Evolutionary conservation across 1,140 invertebrate genomes (phyloP).

Genomic region (Sesamia nonagrioides): DNA sequence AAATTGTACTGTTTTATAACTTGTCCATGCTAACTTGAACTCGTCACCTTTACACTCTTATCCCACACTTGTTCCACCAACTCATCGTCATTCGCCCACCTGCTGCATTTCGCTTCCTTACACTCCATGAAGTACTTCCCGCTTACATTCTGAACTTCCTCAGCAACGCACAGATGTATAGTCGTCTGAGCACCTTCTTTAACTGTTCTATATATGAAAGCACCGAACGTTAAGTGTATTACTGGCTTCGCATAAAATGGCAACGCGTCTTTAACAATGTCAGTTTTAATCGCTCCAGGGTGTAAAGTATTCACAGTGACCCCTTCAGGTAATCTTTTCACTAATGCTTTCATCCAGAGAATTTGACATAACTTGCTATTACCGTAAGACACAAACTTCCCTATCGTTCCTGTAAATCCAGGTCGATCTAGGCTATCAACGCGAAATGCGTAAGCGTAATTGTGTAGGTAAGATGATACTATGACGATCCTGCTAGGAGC

Average conservation of each 20-base stretch:
- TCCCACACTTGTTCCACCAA: constrained; percentile 69
- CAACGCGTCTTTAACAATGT: constrained; percentile 83
- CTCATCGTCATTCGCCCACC: constrained; percentile 57
- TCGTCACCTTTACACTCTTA: constrained; percentile 54
- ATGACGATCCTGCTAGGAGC: constrained; percentile 90
- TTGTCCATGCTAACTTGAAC: background rate
- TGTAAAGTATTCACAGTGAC: constrained; percentile 88
- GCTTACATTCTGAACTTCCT: constrained; percentile 62
- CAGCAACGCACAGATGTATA: constrained; percentile 81
- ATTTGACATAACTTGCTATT: constrained; percentile 92
- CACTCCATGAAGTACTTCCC: constrained; percentile 79
- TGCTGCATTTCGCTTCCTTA: constrained; percentile 39
- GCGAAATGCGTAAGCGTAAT: constrained; percentile 56
- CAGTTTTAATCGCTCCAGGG: constrained; percentile 89
- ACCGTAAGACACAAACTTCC: constrained; percentile 86
- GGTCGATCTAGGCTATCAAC: constrained; percentile 88
- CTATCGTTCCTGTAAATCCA: constrained; percentile 74
- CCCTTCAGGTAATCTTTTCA: constrained; percentile 86
- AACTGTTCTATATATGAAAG: constrained; percentile 84
- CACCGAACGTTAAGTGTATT: constrained; percentile 57
- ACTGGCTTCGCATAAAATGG: constrained; percentile 56
- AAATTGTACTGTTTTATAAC: too few relatives aligned
- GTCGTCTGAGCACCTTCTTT: constrained; percentile 91
- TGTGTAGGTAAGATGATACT: constrained; percentile 90
- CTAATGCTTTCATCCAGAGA: constrained; percentile 90